Evolutionary conservation across 2,888 invertebrate genomes (phyloP), one percentile per base, ranked within the genome.

Genomic region (Anthophora plumipes): DNA sequence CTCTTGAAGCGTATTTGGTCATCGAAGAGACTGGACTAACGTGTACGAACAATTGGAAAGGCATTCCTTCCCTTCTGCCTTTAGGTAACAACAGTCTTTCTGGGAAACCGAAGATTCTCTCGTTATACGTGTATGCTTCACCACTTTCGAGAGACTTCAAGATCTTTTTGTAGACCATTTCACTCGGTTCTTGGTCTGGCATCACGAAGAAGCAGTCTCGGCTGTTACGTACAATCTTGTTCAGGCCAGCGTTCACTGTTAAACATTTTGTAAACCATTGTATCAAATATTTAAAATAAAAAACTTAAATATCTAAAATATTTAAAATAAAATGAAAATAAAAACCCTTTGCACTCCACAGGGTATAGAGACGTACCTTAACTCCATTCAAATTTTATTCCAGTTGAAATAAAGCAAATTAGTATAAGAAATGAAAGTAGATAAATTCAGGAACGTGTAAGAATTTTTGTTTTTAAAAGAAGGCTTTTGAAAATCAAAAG

Each of bases 41-140:
- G 80, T 96, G 95, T 67, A 95, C 95, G 93, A 95, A 96, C 59
- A 97, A 87, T 89, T 95, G 94, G 94, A 95, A 95, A 37, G 95
- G 94, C 94, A 96, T 94, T 68, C 97, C 97, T 77, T 95, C 95
- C 68, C 94, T 93, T 84, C 93, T 95, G 90, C 97, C 97, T 89
- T 94, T 96, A 55, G 97, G 97, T 69, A 97, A 93, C 54, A 97
- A 91, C 57, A 97, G 94, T 87, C 96, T 96, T 39, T 95, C 94
- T 3, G 97, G 97, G 94, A 96, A 96, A 67, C 96, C 96, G 81
- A 95, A 96, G 89, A 96, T 94, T 22, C 91, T 88, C 64, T 90
- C 82, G 61, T 89, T 59, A 64, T 90, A 90, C 9, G 78, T 94
- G 91, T 95, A 94, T 55, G 94, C 94, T 77, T 94, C 94, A 46